phyloP scores from a whole-genome alignment of 2,797 vertebrate genomes.

The Poecilia gillii region DNA sequence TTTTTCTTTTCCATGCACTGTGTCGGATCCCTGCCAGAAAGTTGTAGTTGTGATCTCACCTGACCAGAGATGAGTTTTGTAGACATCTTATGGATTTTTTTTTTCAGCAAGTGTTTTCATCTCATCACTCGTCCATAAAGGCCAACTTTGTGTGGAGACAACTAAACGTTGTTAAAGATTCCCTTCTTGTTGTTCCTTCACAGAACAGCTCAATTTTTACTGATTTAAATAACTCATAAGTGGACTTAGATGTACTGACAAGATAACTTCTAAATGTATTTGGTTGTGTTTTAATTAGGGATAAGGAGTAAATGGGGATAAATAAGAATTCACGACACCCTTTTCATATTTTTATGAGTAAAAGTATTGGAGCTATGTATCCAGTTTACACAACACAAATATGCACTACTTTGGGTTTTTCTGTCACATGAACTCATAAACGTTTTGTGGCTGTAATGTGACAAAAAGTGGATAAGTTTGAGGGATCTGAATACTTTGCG shows the following conservation, averaged over 20 bases:
- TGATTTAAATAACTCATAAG: neutral
- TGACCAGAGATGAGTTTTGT: neutral
- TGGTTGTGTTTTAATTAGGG: neutral
- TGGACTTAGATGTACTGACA: neutral
- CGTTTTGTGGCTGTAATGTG: neutral
- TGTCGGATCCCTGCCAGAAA: neutral
- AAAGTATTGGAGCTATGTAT: neutral
- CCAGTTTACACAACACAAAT: neutral
- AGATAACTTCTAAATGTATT: neutral
- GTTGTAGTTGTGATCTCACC: neutral
- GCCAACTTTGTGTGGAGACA: neutral
- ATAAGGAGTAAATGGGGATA: neutral
- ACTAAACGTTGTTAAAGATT: neutral
- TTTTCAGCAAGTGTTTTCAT: neutral
- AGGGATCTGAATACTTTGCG: neutral
- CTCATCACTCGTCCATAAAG: neutral
- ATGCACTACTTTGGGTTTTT: neutral
- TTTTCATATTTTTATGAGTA: neutral
- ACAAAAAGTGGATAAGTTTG: neutral
- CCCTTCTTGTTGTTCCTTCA: neutral
- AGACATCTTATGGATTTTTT: neutral
- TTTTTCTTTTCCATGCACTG: neutral
- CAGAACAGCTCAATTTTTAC: neutral
- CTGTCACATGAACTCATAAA: neutral
- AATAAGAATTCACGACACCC: neutral